Conservation (phyloP, 1,140 invertebrate species). For the Tetramorium simillimum region DNA sequence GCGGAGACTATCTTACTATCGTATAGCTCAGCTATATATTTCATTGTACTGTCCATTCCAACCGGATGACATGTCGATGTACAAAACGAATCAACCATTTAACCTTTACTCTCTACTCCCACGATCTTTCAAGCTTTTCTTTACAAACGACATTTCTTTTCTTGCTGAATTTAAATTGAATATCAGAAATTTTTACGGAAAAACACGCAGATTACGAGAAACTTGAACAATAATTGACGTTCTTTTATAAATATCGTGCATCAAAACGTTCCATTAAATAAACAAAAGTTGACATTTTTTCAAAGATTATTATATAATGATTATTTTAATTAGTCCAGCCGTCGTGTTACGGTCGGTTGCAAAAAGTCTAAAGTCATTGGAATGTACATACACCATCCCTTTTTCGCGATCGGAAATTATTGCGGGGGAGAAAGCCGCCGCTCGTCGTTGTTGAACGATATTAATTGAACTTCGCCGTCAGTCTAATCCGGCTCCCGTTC, state of each 20-base stretch:
- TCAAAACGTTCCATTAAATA: not conserved
- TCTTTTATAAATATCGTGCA: not conserved
- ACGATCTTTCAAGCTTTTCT: not conserved
- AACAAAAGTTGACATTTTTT: not conserved
- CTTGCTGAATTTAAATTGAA: not conserved
- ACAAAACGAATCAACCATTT: constrained; percentile 8
- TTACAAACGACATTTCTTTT: not conserved
- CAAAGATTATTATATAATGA: not conserved
- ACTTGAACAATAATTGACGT: not conserved
- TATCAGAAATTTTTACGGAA: not conserved
- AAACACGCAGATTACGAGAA: not conserved
- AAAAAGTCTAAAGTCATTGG: not conserved
- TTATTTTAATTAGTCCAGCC: not conserved
- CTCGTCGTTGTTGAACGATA: not conserved
- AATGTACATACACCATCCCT: not conserved
- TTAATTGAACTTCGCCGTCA: not conserved
- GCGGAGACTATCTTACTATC: constrained; percentile 3
- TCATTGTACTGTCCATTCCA: not conserved
- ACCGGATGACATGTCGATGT: not conserved
- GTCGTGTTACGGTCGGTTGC: not conserved
- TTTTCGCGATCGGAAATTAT: not conserved
- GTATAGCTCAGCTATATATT: not conserved
- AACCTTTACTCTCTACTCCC: not conserved
- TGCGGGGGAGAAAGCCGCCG: not conserved
- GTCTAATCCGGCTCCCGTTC: not conserved